Base-by-base conservation (phyloP, 2,797 vertebrate genomes). In the Spheniscus humboldti region DNA sequence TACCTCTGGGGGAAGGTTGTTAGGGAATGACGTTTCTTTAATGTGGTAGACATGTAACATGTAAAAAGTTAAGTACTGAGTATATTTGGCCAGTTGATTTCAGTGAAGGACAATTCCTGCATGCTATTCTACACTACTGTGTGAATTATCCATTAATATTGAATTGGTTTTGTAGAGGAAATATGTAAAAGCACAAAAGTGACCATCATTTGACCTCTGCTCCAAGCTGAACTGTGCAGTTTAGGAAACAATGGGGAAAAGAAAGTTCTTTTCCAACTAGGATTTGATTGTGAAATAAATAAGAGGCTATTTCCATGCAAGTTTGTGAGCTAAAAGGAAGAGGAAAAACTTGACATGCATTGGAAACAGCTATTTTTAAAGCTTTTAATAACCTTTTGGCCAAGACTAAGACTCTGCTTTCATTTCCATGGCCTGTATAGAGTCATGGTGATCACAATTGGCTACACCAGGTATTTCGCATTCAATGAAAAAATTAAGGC, bases 401-500 rank as follows among this genome's bases (percentile, higher is more conserved):
- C 18, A 87, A 62, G 20, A n/a, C 35, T 77, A 47, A 47, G 18
- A 22, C 17, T 76, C 59, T 86, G 18, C 8, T 85, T 59, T 37
- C 33, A 59, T 72, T 60, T 85, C 15, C 24, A 20, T 37, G 43
- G 37, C 43, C 35, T 66, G 3, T 39, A 18, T 3, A 82, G 24
- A 62, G 22, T 72, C 55, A 35, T 2, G 3, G 28, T 57, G 69
- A 50, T 79, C 37, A 30, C 31, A 80, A 28, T 0, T 59, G 24
- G 39, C 33, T 68, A 52, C 41, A 20, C 0, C 0, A 7, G 4
- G 2, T 60, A 7, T 74, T 85, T 82, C 8, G 4, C 7, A 59
- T 78, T 73, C 45, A 72, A 5, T 24, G 23, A 62, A 72, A 92
- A 94, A 80, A 52, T 20, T 18, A 66, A 80, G 60, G 22, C 5